Conservation (phyloP, 2,888 invertebrate species). For the Philhelius pedissequus region DNA sequence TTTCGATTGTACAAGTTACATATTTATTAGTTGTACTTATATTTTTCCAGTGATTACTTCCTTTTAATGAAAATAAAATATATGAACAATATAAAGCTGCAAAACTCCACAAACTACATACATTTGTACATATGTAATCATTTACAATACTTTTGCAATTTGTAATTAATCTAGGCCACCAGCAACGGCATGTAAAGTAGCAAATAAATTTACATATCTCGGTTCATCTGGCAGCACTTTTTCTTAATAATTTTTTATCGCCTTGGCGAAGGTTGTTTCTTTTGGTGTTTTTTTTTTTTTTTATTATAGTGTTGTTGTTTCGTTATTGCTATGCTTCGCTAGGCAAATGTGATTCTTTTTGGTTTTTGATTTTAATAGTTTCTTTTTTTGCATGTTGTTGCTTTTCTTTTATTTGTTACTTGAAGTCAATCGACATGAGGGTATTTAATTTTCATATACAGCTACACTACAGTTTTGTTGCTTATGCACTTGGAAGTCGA, state of each 20-base stretch:
- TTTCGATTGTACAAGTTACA: not conserved
- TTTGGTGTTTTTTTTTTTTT: not conserved
- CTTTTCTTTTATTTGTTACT: not conserved
- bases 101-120: too few relatives aligned
- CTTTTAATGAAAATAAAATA: not conserved
- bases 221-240: slow-evolving; percentile 51
- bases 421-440: not conserved
- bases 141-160: slow-evolving; percentile 20
- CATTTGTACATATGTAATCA: not conserved
- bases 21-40: not conserved
- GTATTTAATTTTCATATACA: not conserved
- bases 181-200: slow-evolving; percentile 10
- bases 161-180: slow-evolving; percentile 23
- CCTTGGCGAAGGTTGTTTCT: slow-evolving; percentile 7
- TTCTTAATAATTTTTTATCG: slow-evolving; percentile 26
- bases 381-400: slow-evolving; percentile 33
- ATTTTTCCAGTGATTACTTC: not conserved
- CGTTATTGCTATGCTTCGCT: slow-evolving; percentile 42
- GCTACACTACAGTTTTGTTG: not conserved
- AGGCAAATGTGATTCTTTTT: slow-evolving; percentile 43
- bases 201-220: slow-evolving; percentile 39
- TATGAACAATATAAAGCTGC: not conserved
- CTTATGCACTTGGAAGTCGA: too few relatives aligned
- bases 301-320: slow-evolving; percentile 14
- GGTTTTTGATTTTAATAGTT: slow-evolving; percentile 37